Conservation (phyloP, 2,113 vertebrate species). For the Bombycilla garrulus region DNA sequence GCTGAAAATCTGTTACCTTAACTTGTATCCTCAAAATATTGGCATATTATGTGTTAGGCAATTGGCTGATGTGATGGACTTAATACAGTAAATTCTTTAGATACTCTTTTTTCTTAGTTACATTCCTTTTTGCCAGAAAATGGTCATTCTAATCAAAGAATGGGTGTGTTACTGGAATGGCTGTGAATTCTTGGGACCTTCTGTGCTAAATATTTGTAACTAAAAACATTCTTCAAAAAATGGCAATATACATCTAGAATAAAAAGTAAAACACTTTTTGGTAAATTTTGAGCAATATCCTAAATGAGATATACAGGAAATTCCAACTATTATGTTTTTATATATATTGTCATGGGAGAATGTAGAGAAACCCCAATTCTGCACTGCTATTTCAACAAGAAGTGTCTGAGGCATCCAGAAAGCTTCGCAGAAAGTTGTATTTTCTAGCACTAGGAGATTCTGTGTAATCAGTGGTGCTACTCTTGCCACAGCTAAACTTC, state of each 20-base stretch:
- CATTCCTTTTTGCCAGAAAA: not conserved
- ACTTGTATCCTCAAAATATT: constrained; percentile 16
- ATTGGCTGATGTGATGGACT: not conserved
- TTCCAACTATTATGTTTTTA: not conserved
- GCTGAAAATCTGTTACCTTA: constrained; percentile 36
- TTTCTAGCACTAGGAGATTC: not conserved
- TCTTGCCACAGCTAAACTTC: not conserved
- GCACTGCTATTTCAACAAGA: not conserved
- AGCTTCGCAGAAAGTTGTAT: not conserved
- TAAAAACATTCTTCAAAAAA: not conserved
- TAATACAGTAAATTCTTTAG: not conserved
- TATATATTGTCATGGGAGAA: not conserved
- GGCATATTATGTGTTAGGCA: constrained; percentile 34
- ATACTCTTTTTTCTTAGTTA: not conserved
- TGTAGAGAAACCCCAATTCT: not conserved
- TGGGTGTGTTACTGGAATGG: not conserved
- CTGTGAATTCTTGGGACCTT: not conserved
- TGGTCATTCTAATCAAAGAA: not conserved
- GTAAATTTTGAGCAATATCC: not conserved
- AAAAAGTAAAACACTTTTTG: not conserved
- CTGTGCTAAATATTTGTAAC: not conserved
- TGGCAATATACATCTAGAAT: not conserved
- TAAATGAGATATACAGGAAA: not conserved
- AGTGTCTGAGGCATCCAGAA: not conserved
- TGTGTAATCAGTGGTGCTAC: not conserved